Evolutionary conservation across 2,888 invertebrate genomes (phyloP).

Genomic region (Shargacucullia verbasci): DNA sequence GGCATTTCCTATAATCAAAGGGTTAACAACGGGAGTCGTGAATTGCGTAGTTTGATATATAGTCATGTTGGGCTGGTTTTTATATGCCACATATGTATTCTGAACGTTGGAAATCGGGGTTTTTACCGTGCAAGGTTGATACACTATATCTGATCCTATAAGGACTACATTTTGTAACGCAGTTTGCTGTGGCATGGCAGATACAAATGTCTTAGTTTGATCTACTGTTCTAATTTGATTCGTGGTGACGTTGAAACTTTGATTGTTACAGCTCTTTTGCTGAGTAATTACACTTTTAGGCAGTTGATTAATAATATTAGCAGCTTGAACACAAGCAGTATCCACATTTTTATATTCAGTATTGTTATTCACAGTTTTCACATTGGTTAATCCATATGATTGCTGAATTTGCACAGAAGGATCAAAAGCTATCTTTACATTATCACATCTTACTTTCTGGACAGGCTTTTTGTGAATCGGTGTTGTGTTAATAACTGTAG

Average conservation of each 20-base stretch:
- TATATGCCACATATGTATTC: conserved; percentile 62
- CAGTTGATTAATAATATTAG: conserved; percentile 28
- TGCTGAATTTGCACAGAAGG: conserved; percentile 12
- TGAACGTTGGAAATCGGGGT: conserved; percentile 52
- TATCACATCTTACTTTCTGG: conserved; percentile 20
- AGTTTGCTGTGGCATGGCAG: conserved; percentile 60
- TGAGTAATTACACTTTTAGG: conserved; percentile 35
- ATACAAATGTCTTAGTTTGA: conserved; percentile 58
- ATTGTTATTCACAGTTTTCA: conserved; percentile 16
- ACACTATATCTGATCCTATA: conserved; percentile 69
- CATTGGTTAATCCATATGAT: conserved; percentile 4
- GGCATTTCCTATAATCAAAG: conserved; percentile 67
- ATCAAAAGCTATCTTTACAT: conserved; percentile 10
- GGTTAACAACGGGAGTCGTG: conserved; percentile 64
- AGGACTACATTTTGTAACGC: conserved; percentile 69
- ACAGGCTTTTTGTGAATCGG: conserved; percentile 20
- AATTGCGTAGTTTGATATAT: conserved; percentile 69
- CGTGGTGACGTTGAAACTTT: conserved; percentile 21
- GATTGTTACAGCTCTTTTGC: conserved; percentile 23
- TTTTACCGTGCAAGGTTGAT: conserved; percentile 65
- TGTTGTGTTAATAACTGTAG: conserved; percentile 4
- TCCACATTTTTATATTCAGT: conserved; percentile 13
- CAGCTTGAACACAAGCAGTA: conserved; percentile 3
- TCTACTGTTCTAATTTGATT: conserved; percentile 30
- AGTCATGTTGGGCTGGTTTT: conserved; percentile 63